Evolutionary conservation across 2,113 vertebrate genomes (phyloP).

Genomic region (Baryphthengus martii): DNA sequence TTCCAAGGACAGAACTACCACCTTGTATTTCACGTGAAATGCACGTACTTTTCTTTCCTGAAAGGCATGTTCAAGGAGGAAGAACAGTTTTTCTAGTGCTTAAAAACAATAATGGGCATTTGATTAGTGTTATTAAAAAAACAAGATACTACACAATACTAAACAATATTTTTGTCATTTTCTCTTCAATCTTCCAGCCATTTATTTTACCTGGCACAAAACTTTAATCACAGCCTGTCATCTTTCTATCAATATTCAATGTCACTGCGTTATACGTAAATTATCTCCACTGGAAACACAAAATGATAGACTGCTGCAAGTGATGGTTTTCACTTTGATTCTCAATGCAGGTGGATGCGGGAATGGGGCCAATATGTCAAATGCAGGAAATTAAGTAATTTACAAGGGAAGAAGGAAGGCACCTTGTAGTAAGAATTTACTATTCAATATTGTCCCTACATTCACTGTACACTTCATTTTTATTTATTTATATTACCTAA

Average conservation of each 20-base stretch:
- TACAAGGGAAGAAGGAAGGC: constrained; percentile 38
- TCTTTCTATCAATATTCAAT: constrained; percentile 71
- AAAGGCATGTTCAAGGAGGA: background rate
- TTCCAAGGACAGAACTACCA: background rate
- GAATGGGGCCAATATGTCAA: background rate
- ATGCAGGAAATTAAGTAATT: constrained; percentile 50
- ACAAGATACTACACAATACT: background rate
- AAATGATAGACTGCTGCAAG: constrained; percentile 51
- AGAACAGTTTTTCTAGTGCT: constrained; percentile 34
- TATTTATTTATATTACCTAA: constrained; percentile 34
- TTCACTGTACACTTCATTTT: constrained; percentile 22
- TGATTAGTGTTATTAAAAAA: constrained; percentile 69
- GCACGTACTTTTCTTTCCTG: background rate
- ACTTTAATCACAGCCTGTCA: constrained; percentile 68
- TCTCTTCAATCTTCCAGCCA: constrained; percentile 50
- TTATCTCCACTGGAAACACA: constrained; percentile 69
- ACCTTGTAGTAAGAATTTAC: constrained; percentile 58
- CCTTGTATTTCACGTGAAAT: background rate
- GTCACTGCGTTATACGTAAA: constrained; percentile 50
- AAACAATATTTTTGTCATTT: constrained; percentile 30
- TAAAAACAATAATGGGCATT: constrained; percentile 57
- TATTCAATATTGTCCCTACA: constrained; percentile 29
- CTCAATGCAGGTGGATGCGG: background rate
- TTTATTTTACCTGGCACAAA: constrained; percentile 58
- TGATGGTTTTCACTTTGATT: constrained; percentile 44